These are phyloP conservation scores for Nowickia ferox DNA, from an alignment of 2,888 invertebrate genomes.

Conservation along the genomic window DNA sequence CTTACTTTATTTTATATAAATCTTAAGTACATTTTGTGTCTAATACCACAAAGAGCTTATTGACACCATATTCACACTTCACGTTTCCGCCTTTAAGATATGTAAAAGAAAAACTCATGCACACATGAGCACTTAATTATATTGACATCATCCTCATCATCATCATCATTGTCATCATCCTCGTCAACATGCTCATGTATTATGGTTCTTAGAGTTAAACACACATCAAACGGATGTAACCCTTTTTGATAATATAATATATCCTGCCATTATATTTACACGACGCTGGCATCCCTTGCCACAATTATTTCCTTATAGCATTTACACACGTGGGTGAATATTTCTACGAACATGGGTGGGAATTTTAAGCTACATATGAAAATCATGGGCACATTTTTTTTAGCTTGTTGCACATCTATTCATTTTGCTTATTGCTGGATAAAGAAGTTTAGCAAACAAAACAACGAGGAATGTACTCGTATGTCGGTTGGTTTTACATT, in stretches of 20 bases:
- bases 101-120: conserved; percentile 29
- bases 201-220: conserved; percentile 21
- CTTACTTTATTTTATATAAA: conserved; percentile 58
- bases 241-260: conserved; percentile 66
- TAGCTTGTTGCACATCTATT: too few species aligned
- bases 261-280: conserved; percentile 41
- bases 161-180: conserved; percentile 36
- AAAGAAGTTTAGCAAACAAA: neutral
- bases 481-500: neutral
- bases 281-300: neutral
- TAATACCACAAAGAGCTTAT: conserved; percentile 75
- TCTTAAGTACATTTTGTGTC: conserved; percentile 74
- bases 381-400: conserved; percentile 59
- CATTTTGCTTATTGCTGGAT: conserved; percentile 26
- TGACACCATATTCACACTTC: conserved; percentile 74
- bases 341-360: neutral
- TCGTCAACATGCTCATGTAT: conserved; percentile 50
- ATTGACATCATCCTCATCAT: conserved; percentile 29
- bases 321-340: neutral
- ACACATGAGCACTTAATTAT: conserved; percentile 3
- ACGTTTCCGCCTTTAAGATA: conserved; percentile 53
- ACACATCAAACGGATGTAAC: conserved; percentile 65
- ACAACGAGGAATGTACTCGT: neutral
- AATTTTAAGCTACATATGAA: conserved; percentile 78
- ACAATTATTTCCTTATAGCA: neutral